phyloP scores from a whole-genome alignment of 1,140 invertebrate species.

The Mya arenaria region DNA sequence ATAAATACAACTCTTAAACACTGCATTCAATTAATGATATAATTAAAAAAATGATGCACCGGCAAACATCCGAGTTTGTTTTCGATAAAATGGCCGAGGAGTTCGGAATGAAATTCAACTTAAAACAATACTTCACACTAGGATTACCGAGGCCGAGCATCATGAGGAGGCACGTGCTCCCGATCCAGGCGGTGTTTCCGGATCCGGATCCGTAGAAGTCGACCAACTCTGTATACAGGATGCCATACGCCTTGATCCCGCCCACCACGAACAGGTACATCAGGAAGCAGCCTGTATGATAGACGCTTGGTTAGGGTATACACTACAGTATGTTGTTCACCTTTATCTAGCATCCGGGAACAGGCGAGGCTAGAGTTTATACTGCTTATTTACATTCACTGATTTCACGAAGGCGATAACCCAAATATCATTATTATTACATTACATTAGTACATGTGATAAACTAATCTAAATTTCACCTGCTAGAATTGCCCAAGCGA shows the following conservation, averaged over 20 bases:
- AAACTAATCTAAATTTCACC: neutral
- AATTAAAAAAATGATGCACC: too few species aligned
- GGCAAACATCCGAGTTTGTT: too few species aligned
- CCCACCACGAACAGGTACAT: slow-evolving; percentile 57
- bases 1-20: too few species aligned
- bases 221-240: slow-evolving; percentile 60
- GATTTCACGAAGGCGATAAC: neutral
- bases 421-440: neutral
- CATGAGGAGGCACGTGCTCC: slow-evolving; percentile 43
- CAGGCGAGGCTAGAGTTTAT: neutral
- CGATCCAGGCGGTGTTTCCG: slow-evolving; percentile 60
- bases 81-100: too few species aligned
- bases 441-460: neutral
- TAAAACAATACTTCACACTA: too few species aligned
- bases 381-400: too few species aligned
- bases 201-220: slow-evolving; percentile 49
- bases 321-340: neutral
- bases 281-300: slow-evolving; percentile 46
- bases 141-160: slow-evolving; percentile 60
- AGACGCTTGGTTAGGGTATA: neutral
- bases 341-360: neutral
- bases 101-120: too few species aligned
- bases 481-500: slow-evolving; percentile 35
- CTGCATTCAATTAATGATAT: too few species aligned
- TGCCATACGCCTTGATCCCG: slow-evolving; percentile 55